Conservation (phyloP, 2,888 invertebrate genomes). For the Morpho deidamia region DNA sequence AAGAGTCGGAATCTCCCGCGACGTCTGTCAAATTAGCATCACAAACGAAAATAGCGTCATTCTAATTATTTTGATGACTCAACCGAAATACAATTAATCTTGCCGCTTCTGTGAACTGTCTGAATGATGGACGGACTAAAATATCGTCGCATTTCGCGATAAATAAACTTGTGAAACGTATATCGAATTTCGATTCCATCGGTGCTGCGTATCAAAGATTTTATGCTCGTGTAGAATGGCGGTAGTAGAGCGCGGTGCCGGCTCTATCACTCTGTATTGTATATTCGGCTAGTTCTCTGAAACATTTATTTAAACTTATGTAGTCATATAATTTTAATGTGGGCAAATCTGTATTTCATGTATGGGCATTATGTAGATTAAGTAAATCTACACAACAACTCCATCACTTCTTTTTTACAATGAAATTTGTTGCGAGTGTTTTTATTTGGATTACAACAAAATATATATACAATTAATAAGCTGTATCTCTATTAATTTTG, state of each 20-base stretch:
- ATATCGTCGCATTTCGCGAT: constrained; percentile 77
- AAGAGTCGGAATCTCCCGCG: constrained; percentile 72
- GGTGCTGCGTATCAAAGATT: constrained; percentile 76
- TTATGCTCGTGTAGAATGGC: constrained; percentile 54
- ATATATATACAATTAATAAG: too few species aligned
- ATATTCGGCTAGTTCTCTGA: too few species aligned
- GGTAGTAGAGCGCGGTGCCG: constrained; percentile 63
- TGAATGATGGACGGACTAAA: constrained; percentile 74
- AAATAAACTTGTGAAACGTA: constrained; percentile 69
- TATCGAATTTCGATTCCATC: constrained; percentile 77
- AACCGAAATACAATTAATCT: constrained; percentile 78
- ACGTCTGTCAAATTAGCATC: constrained; percentile 78
- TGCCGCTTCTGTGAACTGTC: constrained; percentile 77
- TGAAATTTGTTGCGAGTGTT: too few species aligned
- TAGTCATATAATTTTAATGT: too few species aligned
- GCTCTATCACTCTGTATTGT: constrained; percentile 6
- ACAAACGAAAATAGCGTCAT: constrained; percentile 77
- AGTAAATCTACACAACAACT: too few species aligned
- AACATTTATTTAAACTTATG: too few species aligned
- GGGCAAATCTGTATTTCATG: too few species aligned
- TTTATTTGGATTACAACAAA: too few species aligned
- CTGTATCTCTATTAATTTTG: too few species aligned
- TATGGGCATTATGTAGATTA: too few species aligned
- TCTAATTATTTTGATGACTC: constrained; percentile 79
- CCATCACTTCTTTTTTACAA: too few species aligned